These are phyloP conservation scores for Mimachlamys varia DNA, from an alignment of 2,888 invertebrate genomes.

Conservation along the genomic window DNA sequence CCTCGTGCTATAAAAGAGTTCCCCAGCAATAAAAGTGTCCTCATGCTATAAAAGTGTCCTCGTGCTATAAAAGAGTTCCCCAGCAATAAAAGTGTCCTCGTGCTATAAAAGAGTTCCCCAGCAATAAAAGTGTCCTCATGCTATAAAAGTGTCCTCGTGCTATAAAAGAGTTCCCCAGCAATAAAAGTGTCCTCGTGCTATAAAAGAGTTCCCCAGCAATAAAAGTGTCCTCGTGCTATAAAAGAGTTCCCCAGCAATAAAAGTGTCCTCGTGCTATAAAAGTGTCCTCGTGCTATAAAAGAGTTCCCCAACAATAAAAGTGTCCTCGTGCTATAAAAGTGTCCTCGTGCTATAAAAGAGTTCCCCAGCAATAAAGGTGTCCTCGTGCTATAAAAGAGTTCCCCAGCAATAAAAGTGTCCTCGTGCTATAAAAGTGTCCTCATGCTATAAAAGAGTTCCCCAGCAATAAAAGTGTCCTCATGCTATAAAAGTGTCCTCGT, in stretches of 20 bases:
- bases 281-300: background rate
- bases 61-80: background rate
- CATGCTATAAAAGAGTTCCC: background rate
- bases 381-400: no score
- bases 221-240: no score
- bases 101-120: background rate
- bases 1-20: background rate
- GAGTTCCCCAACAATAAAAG: background rate
- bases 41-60: no score
- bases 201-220: background rate
- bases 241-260: no score
- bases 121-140: background rate
- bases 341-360: background rate
- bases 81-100: background rate
- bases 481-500: no score
- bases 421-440: no score
- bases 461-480: background rate
- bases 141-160: no score
- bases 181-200: background rate
- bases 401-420: no score
- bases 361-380: background rate
- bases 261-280: no score
- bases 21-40: background rate
- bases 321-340: no score
- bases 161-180: background rate